Conservation (phyloP, 1,140 invertebrate genomes). For the Tetramorium alpestre region DNA sequence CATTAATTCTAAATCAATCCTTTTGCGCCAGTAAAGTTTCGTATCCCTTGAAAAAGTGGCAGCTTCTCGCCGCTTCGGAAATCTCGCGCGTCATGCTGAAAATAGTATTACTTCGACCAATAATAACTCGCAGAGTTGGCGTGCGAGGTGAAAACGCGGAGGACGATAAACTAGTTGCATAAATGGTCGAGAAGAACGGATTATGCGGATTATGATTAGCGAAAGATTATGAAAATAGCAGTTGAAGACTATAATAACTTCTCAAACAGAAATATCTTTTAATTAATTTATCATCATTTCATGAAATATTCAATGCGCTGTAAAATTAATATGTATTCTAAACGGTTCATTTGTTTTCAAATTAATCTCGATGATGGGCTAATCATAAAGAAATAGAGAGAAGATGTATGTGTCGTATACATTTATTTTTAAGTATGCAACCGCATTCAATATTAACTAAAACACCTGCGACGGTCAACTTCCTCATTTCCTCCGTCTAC, state of each 20-base stretch:
- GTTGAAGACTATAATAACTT: not conserved
- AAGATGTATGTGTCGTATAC: not conserved
- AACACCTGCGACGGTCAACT: constrained; percentile 14
- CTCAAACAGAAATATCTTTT: not conserved
- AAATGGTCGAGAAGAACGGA: not conserved
- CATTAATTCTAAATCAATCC: constrained; percentile 72
- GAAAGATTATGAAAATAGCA: not conserved
- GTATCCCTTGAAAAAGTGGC: constrained; percentile 44
- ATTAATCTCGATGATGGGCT: not conserved
- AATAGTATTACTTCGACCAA: not conserved
- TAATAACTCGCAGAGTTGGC: not conserved
- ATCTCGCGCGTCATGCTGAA: not conserved
- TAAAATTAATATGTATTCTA: not conserved
- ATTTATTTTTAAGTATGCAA: not conserved
- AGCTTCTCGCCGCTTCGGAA: not conserved
- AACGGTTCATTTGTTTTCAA: not conserved
- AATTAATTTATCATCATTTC: not conserved
- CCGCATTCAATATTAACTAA: not conserved
- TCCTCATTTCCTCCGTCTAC: not conserved
- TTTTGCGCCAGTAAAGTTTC: constrained; percentile 61
- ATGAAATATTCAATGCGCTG: not conserved
- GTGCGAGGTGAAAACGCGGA: not conserved
- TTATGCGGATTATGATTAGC: not conserved
- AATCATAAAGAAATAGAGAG: not conserved
- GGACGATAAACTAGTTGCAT: not conserved